Base-by-base conservation (phyloP, 2,797 vertebrate genomes). In the Erithacus rubecula region DNA sequence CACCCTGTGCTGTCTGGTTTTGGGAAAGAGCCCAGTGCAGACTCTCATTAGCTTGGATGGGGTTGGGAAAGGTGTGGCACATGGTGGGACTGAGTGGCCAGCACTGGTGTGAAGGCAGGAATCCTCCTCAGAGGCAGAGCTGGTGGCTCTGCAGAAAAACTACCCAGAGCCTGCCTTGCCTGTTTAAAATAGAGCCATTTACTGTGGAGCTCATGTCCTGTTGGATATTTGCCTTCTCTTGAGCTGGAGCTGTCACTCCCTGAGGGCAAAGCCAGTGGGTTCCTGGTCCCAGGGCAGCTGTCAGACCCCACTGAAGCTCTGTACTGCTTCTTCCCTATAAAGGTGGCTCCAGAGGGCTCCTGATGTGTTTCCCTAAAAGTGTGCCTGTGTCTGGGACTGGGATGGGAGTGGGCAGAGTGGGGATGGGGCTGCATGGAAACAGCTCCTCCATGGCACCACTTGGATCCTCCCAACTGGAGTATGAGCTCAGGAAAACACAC, bases 41-140 rank as follows among this genome's bases (percentile, higher is more conserved):
- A 32, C 21, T 15, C 44, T 90, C 0, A 0, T 22, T 67, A 18
- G 8, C 18, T 64, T 36, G 11, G 23, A 3, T 59, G 39, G 24
- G 26, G 16, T 27, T 19, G 24, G 53, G 47, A 63, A 60, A 9
- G 32, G 15, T n/a, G 15, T 70, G 51, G 32, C 59, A 67, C 6
- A 6, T 29, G 26, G 22, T 78, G 37, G 34, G 26, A 46, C 46
- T 12, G 30, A n/a, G 41, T 58, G 49, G 7, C 71, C 78, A 67
- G 67, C 20, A 21, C 8, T 1, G 3, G 26, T 53, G 64, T 74
- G 85, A 76, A 85, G 74, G 67, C 52, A 77, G 86, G 71, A 91
- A 69, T 94, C 78, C 86, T 79, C 90, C 85, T 94, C 76, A 85
- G 63, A 76, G 83, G 60, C 64, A 76, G 75, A 95, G 72, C 71